Base-by-base conservation (phyloP, 2,888 invertebrate genomes). In the Epirrhoe alternata region DNA sequence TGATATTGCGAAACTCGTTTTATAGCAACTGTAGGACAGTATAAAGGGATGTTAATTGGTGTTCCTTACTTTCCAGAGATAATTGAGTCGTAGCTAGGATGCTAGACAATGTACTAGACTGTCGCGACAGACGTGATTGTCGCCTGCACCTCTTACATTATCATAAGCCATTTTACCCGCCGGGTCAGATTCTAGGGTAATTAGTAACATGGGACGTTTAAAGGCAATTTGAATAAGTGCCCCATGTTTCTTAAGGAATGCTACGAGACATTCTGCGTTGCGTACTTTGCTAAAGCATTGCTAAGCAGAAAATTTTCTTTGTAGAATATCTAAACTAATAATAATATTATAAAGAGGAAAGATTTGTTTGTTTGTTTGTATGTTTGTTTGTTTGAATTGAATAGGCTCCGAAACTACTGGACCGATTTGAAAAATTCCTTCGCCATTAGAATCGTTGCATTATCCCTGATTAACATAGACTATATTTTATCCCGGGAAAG, bases 1-100 rank as follows among this genome's bases (percentile, higher is more conserved):
- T 66, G 52, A 63, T 64, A 72, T 68, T 66, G 67, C 68, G 64
- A 63, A 74, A 79, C 80, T 78, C 72, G 78, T 81, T 82, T 79
- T 78, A 78, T 77, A 79, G 74, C 71, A 71, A 72, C 71, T 79
- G 79, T 73, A 82, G 74, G 83, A 85, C 85, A 81, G 81, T 77
- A 84, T 84, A 86, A 86, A 87, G 84, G 82, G 82, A 84, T 88
- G 85, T 88, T 89, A 89, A 89, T 89, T 89, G 87, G 86, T 86
- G 84, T 87, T 84, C 79, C 80, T 84, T 84, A 82, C 82, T 81
- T 82, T 85, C 82, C 78, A 77, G 77, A 82, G 81, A 84, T 88
- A 89, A 90, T 89, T 89, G 89, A 89, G 86, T 85, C 83, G 86
- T 87, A 82, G 84, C 81, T 81, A 83, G 81, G 78, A 81, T 78